Conservation (phyloP, 2,113 vertebrate genomes). For the Grallaria varia region DNA sequence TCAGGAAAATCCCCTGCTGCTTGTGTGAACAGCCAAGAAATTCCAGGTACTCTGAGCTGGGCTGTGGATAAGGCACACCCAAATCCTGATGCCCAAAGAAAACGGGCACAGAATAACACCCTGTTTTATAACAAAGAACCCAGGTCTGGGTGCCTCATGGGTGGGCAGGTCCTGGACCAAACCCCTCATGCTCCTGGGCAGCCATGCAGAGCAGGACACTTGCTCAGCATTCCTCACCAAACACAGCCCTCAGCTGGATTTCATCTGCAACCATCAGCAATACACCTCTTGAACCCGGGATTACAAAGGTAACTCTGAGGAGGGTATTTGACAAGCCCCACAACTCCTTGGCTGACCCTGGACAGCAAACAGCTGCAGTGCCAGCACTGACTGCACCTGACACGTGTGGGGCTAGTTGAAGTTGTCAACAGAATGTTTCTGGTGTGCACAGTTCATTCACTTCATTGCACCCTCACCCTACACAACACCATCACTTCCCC, state of each 20-base stretch:
- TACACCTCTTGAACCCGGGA: not conserved
- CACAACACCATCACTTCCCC: fast-evolving
- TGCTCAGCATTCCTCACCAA: not conserved
- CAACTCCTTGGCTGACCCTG: not conserved
- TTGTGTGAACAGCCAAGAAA: fast-evolving
- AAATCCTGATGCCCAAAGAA: not conserved
- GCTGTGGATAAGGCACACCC: not conserved
- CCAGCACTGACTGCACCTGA: not conserved
- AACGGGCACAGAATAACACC: fast-evolving
- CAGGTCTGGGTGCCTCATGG: not conserved
- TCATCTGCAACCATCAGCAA: not conserved
- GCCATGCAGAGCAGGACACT: not conserved
- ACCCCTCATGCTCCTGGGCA: fast-evolving
- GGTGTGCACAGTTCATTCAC: not conserved
- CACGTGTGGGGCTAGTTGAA: not conserved
- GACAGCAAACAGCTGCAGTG: not conserved
- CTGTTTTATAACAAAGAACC: not conserved
- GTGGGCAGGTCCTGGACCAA: not conserved
- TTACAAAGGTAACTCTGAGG: not conserved
- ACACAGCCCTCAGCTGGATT: not conserved
- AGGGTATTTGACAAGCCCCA: not conserved
- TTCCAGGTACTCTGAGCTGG: fast-evolving
- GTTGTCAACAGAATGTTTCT: not conserved
- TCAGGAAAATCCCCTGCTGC: fast-evolving
- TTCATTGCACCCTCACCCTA: not conserved